These are phyloP conservation scores for Acanthosepion lycidas DNA, from an alignment of 2,888 invertebrate genomes.

Conservation along the genomic window DNA sequence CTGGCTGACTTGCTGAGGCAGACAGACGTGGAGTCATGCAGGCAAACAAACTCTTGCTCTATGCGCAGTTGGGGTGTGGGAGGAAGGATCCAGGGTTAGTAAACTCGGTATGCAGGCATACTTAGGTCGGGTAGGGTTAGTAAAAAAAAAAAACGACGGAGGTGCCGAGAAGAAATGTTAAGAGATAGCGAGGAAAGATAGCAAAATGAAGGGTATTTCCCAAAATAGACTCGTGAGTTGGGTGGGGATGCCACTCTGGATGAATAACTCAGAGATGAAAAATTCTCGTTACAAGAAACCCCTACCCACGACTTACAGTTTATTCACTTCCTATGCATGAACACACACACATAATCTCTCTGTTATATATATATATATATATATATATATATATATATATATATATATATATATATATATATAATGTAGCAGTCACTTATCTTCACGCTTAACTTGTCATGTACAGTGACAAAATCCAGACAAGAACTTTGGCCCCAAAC, in stretches of 20 bases:
- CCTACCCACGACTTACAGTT: background rate
- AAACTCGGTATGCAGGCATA: background rate
- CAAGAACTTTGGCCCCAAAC: background rate
- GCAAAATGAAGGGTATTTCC: constrained; percentile 1
- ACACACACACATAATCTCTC: too few species aligned
- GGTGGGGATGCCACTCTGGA: background rate
- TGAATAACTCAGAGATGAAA: background rate
- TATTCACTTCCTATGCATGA: background rate
- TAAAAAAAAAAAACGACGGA: background rate
- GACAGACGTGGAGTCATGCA: background rate
- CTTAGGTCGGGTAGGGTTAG: background rate
- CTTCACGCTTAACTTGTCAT: background rate
- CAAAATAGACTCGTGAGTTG: background rate
- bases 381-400: too few species aligned
- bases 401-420: too few species aligned
- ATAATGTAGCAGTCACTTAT: background rate
- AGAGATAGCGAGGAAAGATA: constrained; percentile 13
- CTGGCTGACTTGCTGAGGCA: background rate
- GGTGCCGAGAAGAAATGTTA: background rate
- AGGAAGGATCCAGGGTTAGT: background rate
- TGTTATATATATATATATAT: too few species aligned
- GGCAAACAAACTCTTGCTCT: background rate
- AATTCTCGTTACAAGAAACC: background rate
- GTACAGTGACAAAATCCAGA: background rate
- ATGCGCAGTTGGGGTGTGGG: background rate